Conservation (phyloP, 2,888 invertebrate genomes). For the Eupeodes latifasciatus region DNA sequence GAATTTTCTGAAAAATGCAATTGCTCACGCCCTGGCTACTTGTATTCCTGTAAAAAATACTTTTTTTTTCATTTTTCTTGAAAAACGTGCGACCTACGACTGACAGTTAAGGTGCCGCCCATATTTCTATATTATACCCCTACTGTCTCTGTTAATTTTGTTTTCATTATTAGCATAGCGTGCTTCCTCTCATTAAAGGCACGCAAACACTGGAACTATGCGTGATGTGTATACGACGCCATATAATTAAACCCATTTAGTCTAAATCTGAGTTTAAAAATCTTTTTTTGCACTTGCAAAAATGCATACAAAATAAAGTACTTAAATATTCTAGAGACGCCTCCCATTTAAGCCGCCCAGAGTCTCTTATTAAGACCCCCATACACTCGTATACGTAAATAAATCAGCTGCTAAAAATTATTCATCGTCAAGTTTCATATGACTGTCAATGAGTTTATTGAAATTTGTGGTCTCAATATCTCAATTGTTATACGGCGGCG, state of each 20-base stretch:
- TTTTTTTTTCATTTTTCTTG: too few relatives aligned
- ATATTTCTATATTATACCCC: not conserved
- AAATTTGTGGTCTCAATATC: slow-evolving; percentile 8
- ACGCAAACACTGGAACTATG: not conserved
- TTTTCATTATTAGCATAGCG: not conserved
- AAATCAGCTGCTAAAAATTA: not conserved
- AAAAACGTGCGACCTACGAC: not conserved
- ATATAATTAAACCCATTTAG: not conserved
- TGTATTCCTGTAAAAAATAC: too few relatives aligned
- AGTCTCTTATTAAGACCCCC: not conserved
- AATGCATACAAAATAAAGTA: not conserved
- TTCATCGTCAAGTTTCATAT: not conserved
- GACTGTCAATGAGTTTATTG: not conserved
- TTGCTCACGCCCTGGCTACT: too few relatives aligned
- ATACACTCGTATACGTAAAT: too few relatives aligned
- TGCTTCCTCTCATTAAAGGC: not conserved
- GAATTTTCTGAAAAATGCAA: not conserved
- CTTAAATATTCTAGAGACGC: not conserved
- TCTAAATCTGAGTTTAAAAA: not conserved
- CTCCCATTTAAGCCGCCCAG: not conserved
- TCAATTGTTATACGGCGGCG: too few relatives aligned
- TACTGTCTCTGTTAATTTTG: too few relatives aligned
- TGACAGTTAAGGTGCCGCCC: not conserved
- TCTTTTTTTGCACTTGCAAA: not conserved
- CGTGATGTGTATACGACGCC: not conserved